These are phyloP conservation scores for Trematocara caparti DNA, from an alignment of 2,797 vertebrate genomes.

Conservation along the genomic window DNA sequence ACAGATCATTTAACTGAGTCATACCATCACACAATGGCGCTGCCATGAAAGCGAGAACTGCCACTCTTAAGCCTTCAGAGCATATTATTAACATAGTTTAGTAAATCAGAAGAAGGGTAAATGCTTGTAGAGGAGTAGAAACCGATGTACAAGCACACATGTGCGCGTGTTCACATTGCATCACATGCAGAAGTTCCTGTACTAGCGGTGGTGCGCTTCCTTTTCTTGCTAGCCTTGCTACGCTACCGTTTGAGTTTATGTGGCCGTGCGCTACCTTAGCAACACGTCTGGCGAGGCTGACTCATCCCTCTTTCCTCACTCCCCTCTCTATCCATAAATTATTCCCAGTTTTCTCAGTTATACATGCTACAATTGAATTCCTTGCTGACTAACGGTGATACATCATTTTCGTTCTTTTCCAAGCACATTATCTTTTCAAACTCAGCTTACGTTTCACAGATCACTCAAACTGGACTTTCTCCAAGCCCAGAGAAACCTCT, in stretches of 20 bases:
- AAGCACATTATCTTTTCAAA: conserved; percentile 17
- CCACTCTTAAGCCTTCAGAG: conserved; percentile 47
- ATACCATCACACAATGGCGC: conserved; percentile 46
- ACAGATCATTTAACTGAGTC: conserved; percentile 45
- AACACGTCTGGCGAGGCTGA: conserved; percentile 56
- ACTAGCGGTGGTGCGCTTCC: conserved; percentile 1
- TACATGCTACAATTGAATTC: neutral
- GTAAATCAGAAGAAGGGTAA: conserved; percentile 42
- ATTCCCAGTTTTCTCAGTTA: conserved; percentile 14
- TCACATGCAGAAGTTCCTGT: conserved; percentile 30
- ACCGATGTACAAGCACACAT: neutral
- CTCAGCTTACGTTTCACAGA: conserved; percentile 17
- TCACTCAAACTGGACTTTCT: conserved; percentile 18
- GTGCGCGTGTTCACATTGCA: conserved; percentile 31
- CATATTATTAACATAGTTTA: conserved; percentile 71
- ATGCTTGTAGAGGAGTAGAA: conserved; percentile 38
- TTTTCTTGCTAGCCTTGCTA: conserved; percentile 5
- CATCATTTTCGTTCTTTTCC: neutral
- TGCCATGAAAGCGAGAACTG: conserved; percentile 56
- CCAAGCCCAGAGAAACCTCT: conserved; percentile 7
- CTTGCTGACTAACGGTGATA: neutral
- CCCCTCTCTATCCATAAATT: conserved; percentile 34
- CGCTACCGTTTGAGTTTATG: neutral
- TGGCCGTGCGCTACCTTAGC: conserved; percentile 12
- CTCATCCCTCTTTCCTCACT: conserved; percentile 51